phyloP scores from a whole-genome alignment of 53 echinoderm and acorn worm genomes.

The Antedon mediterranea region DNA sequence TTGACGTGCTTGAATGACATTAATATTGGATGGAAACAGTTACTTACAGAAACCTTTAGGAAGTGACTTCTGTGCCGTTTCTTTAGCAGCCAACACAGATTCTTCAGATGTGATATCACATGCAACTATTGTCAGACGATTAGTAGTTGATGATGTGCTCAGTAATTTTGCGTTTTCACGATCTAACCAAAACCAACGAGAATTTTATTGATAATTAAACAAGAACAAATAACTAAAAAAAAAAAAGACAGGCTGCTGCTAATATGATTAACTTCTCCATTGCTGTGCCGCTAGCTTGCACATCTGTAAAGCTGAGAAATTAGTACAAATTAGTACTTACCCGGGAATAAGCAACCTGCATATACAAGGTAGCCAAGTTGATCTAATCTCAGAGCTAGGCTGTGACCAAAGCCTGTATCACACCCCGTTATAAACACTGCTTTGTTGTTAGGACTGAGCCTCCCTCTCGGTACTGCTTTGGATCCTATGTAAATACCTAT shows the following conservation, averaged over 20 bases:
- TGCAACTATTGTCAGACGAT: slow-evolving; percentile 14
- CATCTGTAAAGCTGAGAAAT: too few species aligned
- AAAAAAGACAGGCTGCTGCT: too few species aligned
- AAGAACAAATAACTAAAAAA: too few species aligned
- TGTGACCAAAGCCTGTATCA: slow-evolving; percentile 39
- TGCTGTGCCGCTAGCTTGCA: too few species aligned
- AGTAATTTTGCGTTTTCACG: slow-evolving; percentile 1
- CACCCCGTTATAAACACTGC: slow-evolving; percentile 42
- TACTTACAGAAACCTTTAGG: too few species aligned
- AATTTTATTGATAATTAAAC: too few species aligned
- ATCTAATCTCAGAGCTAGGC: slow-evolving; percentile 20
- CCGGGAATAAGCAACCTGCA: too few species aligned
- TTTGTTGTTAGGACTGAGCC: slow-evolving; percentile 14
- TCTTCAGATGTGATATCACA: slow-evolving; percentile 39
- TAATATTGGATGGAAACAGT: too few species aligned
- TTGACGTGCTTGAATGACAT: too few species aligned
- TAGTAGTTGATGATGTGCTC: slow-evolving; percentile 2
- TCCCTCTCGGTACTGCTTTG: slow-evolving; percentile 20
- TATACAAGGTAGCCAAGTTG: slow-evolving; percentile 8
- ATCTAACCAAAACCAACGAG: too few species aligned
- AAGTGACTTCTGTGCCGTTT: not conserved
- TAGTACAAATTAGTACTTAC: too few species aligned
- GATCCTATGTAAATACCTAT: slow-evolving; percentile 13
- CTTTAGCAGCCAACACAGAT: slow-evolving; percentile 16
- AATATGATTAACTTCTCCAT: too few species aligned